Conservation (phyloP, 2,797 vertebrate species). For the Alcedo atthis region DNA sequence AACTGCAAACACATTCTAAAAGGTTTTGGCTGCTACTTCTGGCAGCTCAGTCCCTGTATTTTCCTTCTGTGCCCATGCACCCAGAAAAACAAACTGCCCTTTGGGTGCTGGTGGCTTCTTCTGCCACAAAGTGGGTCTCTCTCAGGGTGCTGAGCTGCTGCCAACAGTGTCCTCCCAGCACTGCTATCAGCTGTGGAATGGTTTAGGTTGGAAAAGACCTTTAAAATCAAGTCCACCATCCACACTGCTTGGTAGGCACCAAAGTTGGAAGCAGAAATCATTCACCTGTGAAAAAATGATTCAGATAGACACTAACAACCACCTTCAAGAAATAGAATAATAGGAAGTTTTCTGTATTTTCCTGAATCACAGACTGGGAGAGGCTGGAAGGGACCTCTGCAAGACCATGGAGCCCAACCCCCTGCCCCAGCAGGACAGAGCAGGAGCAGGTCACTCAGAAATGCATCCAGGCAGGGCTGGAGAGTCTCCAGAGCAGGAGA, state of each 20-base stretch:
- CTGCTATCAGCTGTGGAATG: background rate
- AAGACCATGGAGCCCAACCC: too few relatives aligned
- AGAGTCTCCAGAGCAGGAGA: too few relatives aligned
- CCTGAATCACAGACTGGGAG: too few relatives aligned
- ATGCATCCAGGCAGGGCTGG: too few relatives aligned
- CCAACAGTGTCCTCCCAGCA: background rate
- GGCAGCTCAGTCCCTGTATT: background rate
- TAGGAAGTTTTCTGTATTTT: background rate
- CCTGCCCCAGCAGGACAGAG: too few relatives aligned
- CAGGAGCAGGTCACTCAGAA: too few relatives aligned
- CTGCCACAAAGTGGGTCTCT: background rate
- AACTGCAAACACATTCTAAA: background rate
- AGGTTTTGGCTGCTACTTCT: background rate
- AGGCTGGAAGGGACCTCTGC: too few relatives aligned
- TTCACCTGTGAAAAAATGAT: slow-evolving; percentile 59
- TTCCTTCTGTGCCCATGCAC: background rate
- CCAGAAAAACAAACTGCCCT: background rate
- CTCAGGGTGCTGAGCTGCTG: background rate
- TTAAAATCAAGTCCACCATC: background rate
- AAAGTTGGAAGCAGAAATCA: slow-evolving; percentile 38
- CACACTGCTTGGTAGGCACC: background rate
- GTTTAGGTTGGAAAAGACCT: background rate
- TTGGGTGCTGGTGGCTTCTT: background rate
- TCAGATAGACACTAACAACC: slow-evolving; percentile 36
- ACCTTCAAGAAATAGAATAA: background rate